Conservation (phyloP, 2,113 vertebrate genomes). For the Cebus imitator region DNA sequence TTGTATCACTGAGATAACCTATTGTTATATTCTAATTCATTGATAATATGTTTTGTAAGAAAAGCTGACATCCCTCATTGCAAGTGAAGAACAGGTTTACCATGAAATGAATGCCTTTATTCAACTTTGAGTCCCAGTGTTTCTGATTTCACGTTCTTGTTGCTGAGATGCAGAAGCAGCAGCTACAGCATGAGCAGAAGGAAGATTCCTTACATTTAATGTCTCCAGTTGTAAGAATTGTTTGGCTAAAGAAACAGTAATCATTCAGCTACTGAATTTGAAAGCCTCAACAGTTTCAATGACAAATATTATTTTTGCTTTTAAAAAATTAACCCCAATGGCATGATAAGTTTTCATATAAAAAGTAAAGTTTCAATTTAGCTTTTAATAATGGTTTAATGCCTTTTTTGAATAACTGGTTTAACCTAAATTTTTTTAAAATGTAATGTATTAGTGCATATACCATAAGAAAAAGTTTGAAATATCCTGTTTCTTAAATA, state of each 20-base stretch:
- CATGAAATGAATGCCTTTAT: constrained; percentile 79
- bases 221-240: constrained; percentile 58
- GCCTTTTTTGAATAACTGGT: constrained; percentile 80
- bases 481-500: constrained; percentile 80
- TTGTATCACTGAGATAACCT: constrained; percentile 82
- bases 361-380: constrained; percentile 78
- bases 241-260: constrained; percentile 70
- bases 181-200: constrained; percentile 12
- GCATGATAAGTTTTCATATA: constrained; percentile 76
- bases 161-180: constrained; percentile 71
- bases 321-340: constrained; percentile 76
- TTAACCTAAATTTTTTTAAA: constrained; percentile 74
- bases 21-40: constrained; percentile 73
- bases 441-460: constrained; percentile 74
- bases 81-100: constrained; percentile 80
- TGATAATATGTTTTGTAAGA: constrained; percentile 80
- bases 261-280: constrained; percentile 76
- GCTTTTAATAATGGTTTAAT: constrained; percentile 82
- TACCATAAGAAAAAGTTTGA: constrained; percentile 77
- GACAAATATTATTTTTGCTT: constrained; percentile 23
- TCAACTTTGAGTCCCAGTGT: constrained; percentile 68
- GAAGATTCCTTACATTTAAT: not conserved
- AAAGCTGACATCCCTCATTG: constrained; percentile 78
- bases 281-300: constrained; percentile 75
- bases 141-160: constrained; percentile 77